Evolutionary conservation across 2,113 vertebrate species (phyloP).

Genomic region (Centrocercus urophasianus): DNA sequence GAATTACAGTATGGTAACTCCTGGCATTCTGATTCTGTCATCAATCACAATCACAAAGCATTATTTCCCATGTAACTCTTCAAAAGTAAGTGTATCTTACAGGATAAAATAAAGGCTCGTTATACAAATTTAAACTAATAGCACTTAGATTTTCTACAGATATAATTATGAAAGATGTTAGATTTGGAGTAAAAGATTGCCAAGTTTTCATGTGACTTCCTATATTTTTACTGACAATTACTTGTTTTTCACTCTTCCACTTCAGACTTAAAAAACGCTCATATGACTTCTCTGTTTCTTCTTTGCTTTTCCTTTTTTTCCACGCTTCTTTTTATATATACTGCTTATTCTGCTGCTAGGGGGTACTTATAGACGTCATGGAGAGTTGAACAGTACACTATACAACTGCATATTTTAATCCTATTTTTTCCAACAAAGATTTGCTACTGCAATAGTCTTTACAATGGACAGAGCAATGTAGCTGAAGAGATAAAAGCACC

Average conservation of each 20-base stretch:
- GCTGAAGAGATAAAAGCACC: not conserved
- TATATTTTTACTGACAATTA: not conserved
- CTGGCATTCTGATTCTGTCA: not conserved
- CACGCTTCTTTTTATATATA: not conserved
- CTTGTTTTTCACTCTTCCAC: not conserved
- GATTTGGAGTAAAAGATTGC: not conserved
- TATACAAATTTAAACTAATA: not conserved
- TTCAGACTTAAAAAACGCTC: not conserved
- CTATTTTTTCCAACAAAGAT: not conserved
- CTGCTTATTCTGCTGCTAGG: not conserved
- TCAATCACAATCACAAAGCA: not conserved
- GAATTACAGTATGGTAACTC: not conserved
- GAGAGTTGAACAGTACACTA: not conserved
- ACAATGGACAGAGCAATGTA: not conserved
- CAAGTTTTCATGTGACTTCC: not conserved
- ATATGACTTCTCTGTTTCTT: not conserved
- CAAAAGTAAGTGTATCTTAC: conserved; percentile 11
- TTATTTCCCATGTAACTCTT: conserved; percentile 7
- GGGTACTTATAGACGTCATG: not conserved
- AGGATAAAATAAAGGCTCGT: not conserved
- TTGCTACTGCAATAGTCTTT: not conserved
- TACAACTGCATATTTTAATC: not conserved
- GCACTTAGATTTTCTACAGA: not conserved
- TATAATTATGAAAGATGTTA: not conserved
- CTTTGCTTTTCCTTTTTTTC: not conserved